These are phyloP conservation scores for Platalea minor DNA, from an alignment of 2,797 vertebrate species.

Conservation along the genomic window DNA sequence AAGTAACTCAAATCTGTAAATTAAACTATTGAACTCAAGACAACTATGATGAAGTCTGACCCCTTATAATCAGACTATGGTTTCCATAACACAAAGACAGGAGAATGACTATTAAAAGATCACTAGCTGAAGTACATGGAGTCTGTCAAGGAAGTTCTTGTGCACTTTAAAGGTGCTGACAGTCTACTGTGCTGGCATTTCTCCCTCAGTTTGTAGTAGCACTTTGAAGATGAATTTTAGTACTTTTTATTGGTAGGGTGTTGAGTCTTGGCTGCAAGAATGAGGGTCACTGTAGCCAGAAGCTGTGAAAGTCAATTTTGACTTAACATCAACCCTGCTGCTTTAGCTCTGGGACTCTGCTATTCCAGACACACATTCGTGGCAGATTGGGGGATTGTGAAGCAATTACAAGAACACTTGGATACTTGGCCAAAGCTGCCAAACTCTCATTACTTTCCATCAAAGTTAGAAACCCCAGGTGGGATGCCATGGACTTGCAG, in stretches of 20 bases:
- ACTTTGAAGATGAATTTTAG: constrained; percentile 66
- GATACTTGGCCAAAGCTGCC: constrained; percentile 36
- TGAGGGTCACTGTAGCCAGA: constrained; percentile 59
- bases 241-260: constrained; percentile 37
- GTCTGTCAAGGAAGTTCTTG: background rate
- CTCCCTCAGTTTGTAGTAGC: constrained; percentile 64
- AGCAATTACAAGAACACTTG: constrained; percentile 62
- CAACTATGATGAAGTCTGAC: background rate
- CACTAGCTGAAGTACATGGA: background rate
- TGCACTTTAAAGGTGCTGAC: background rate
- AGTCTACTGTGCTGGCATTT: constrained; percentile 67
- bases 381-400: constrained; percentile 55
- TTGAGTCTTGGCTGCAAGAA: constrained; percentile 26
- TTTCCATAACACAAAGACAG: constrained; percentile 37
- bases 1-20: background rate
- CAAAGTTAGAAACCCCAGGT: constrained; percentile 29
- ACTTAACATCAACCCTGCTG: constrained; percentile 56
- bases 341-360: constrained; percentile 59
- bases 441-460: constrained; percentile 38
- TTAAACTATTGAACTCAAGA: background rate
- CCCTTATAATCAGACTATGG: constrained; percentile 23
- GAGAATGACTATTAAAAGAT: constrained; percentile 48
- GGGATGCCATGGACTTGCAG: constrained; percentile 13
- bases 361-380: constrained; percentile 60
- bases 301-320: constrained; percentile 69